Evolutionary conservation across 1,140 invertebrate genomes (phyloP), one percentile per base, ranked within the genome.

Genomic region (Drosophila prosaltans): DNA sequence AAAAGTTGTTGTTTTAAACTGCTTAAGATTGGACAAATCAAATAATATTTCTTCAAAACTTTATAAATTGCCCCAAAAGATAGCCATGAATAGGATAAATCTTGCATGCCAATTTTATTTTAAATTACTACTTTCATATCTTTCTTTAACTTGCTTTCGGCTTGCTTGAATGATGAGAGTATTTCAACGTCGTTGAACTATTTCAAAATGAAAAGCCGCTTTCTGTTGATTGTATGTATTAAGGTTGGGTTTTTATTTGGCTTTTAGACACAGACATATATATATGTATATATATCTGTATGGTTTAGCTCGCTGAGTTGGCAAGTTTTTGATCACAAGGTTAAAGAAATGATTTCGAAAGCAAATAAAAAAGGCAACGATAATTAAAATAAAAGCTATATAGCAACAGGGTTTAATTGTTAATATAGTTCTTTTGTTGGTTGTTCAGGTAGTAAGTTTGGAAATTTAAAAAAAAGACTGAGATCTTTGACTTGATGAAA

Each of bases 331-430:
- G 45, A 51, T 51, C 45, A 26, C 45, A 51, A 51, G 45, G 45
- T 51, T 51, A 9, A 51, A 51, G 45, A 51, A 51, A 51, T 51
- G 45, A 24, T 51, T 36, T 51, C 45, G 45, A 51, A 51, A 51
- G 45, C 45, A 51, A 48, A 51, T 51, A 51, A 36, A 26, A 51
- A 51, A 51, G 21, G 21, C 9, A 51, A 51, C 26, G 21, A 26
- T 26, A 51, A 51, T 51, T 10, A 51, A 51, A 51, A 51, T 8
- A 26, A 8, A 9, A 51, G n/a, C n/a, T 51, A 24, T 48, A 45
- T 48, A 1, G 4, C 9, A 51, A 10, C 8, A 3, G 45, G 21
- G 45, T 21, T 26, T 43, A 43, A 43, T n/a, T 43, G 41, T 16
- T 16, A 2, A 43, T 43, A 43, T 4, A n/a, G n/a, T 43, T 43